Percentiles rank a stretch among this genome's conserved stretches.
Conservation (phyloP, 1,140 invertebrate species). For the Saccostrea cuccullata region DNA sequence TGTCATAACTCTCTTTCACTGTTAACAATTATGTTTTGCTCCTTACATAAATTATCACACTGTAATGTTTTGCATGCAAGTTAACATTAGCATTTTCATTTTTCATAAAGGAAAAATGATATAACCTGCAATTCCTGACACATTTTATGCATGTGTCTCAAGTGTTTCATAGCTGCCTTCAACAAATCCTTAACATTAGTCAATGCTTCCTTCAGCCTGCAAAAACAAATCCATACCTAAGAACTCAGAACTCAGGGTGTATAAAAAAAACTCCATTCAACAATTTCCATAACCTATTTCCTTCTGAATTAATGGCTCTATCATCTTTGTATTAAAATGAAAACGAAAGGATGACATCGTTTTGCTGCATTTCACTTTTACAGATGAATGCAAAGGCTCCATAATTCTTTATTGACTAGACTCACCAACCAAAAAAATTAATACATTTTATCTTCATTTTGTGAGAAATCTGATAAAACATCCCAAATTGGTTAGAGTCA, state of each 20-base stretch:
- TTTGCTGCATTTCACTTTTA: neutral
- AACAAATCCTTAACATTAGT: neutral
- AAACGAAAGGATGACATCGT: neutral
- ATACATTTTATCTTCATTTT: constrained; percentile 4
- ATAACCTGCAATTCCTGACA: neutral
- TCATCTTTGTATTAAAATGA: neutral
- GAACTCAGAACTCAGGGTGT: neutral
- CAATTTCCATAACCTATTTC: neutral
- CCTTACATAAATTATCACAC: neutral
- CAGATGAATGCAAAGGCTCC: constrained; percentile 13
- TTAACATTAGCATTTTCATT: neutral
- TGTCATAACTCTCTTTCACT: constrained; percentile 12
- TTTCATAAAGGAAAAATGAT: neutral
- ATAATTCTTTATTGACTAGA: constrained; percentile 17
- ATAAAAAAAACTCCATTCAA: neutral
- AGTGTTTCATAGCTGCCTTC: neutral
- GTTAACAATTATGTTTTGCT: neutral
- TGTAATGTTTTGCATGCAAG: constrained; percentile 17
- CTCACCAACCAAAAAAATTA: neutral
- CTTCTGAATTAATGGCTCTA: neutral
- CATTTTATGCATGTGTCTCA: constrained; percentile 20
- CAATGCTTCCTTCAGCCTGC: neutral
- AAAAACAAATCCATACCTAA: neutral
- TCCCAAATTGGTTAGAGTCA: neutral
- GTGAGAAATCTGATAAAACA: constrained; percentile 25